Evolutionary conservation across 1,140 invertebrate species (phyloP), one percentile per base, ranked within the genome.

Genomic region (Octopus sinensis): DNA sequence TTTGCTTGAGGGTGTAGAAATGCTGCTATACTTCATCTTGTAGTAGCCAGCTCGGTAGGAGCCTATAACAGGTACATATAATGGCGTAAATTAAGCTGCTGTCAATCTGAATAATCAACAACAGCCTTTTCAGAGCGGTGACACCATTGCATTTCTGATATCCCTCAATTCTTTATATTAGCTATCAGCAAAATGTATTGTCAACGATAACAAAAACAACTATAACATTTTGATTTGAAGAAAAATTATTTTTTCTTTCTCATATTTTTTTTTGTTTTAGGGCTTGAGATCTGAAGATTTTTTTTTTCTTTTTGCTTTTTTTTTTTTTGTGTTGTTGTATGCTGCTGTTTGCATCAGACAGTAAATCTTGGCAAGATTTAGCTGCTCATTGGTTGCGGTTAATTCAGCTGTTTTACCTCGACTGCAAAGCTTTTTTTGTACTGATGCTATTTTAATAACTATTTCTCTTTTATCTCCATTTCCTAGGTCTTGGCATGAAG

Each of bases 401-500:
- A 6, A 13, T 23, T n/a, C 13, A 73, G 17, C 30, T 13, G 7
- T 73, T 73, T 71, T 6, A 62, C 17, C 17, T 62, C 9, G 9
- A 17, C 68, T 73, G 68, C 13, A n/a, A 12, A 17, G 17, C 30
- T 73, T 73, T 71, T 4, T 12, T n/a, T 6, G 13, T 73, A 23
- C 17, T 12, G 17, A 12, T 17, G 17, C 6, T 17, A 73, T 23
- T 73, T 13, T 6, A 73, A 17, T 12, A 17, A 73, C 5, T 73
- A 6, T 13, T 73, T 12, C 9, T 9, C 10, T 30, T 12, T 9
- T 43, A 43, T 43, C 30, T 43, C 62, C 62, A 76, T 30, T 12
- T 9, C 1, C 81, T 84, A 86, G n/a, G 80, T 77, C 71, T 81
- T 79, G 17, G 51, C 76, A 92, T 96, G 94, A 84, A 97, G 92